Evolutionary conservation across 2,888 invertebrate species (phyloP).

Genomic region (Nomada ferruginata): DNA sequence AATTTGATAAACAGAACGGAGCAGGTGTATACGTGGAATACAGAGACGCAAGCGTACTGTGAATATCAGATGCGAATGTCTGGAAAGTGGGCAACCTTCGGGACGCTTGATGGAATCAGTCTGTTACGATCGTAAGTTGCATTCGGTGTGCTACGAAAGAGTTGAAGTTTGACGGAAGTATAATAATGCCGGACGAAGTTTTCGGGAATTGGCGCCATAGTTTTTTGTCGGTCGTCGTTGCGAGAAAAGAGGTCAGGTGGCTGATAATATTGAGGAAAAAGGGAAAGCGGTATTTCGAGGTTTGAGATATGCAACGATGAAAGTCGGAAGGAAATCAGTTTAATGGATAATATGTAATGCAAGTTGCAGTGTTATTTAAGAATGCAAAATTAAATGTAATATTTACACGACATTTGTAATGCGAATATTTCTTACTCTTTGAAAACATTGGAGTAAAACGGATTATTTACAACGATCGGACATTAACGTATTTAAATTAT

Average conservation of each 20-base stretch:
- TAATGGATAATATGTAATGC: too few relatives aligned
- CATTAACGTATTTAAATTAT: too few relatives aligned
- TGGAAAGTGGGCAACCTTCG: not conserved
- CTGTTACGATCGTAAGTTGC: not conserved
- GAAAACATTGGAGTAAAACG: too few relatives aligned
- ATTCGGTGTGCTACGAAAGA: not conserved
- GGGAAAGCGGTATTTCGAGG: not conserved
- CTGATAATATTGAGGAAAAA: too few relatives aligned
- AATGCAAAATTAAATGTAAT: too few relatives aligned
- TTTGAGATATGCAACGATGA: too few relatives aligned
- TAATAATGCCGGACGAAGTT: not conserved
- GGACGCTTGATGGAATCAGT: not conserved
- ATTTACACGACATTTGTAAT: too few relatives aligned
- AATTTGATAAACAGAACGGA: slow-evolving; percentile 28
- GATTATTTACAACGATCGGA: too few relatives aligned
- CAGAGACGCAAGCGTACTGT: not conserved
- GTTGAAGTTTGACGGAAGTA: not conserved
- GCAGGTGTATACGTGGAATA: slow-evolving; percentile 7
- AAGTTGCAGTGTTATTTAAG: too few relatives aligned
- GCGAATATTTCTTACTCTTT: too few relatives aligned
- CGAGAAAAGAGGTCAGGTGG: too few relatives aligned
- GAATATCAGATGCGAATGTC: not conserved
- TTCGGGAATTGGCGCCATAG: not conserved
- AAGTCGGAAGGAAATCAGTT: too few relatives aligned
- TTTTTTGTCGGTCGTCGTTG: not conserved